A percentile compares a stretch with the other conserved stretches of the same genome.
These are phyloP conservation scores for Xenopus petersii DNA, from an alignment of 2,797 vertebrate species.

Conservation along the genomic window DNA sequence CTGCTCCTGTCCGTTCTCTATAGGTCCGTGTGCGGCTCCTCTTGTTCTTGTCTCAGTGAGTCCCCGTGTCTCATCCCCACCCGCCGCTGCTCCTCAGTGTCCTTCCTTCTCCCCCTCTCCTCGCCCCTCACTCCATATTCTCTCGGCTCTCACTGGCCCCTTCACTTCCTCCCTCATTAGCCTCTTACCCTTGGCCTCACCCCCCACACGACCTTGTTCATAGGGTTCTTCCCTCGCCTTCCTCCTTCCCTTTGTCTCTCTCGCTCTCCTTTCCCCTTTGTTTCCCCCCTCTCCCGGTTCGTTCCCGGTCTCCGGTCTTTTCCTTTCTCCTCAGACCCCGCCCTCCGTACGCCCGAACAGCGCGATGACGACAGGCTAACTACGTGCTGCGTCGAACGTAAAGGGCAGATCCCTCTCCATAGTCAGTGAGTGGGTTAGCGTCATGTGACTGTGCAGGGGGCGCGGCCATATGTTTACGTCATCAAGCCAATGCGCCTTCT, in stretches of 20 bases:
- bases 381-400: neutral
- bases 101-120: neutral
- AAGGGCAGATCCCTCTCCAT: neutral
- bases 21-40: neutral
- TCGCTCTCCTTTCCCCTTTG: neutral
- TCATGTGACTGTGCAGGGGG: neutral
- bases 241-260: too few relatives aligned
- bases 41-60: neutral
- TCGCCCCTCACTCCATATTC: neutral
- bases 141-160: neutral
- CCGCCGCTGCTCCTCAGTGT: neutral
- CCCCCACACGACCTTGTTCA: too few relatives aligned
- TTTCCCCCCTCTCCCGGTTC: neutral
- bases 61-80: neutral
- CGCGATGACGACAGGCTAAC: neutral
- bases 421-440: neutral
- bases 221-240: too few relatives aligned
- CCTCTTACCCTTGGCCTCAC: too few relatives aligned
- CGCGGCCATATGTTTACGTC: too few relatives aligned
- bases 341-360: neutral
- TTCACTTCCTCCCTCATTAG: neutral
- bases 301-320: conserved; percentile 26
- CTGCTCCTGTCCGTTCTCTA: neutral
- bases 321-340: conserved; percentile 32
- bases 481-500: too few relatives aligned